These are phyloP conservation scores for Eledona agricola DNA, from an alignment of 2,888 invertebrate genomes.

Conservation along the genomic window DNA sequence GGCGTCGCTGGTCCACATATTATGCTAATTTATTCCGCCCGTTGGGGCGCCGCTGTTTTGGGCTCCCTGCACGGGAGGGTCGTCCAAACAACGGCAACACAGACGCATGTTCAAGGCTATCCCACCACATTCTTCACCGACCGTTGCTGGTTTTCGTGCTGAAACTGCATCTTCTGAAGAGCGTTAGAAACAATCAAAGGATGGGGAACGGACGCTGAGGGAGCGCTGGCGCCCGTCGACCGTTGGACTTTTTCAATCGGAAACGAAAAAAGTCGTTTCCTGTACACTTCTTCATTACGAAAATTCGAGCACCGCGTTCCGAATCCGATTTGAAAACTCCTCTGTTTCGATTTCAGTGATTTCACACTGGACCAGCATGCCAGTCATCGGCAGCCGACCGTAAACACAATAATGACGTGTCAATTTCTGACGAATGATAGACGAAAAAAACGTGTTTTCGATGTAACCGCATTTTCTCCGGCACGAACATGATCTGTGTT, in stretches of 20 bases:
- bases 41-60: slow-evolving; percentile 22
- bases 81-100: slow-evolving; percentile 28
- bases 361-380: slow-evolving; percentile 17
- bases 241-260: no score
- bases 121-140: slow-evolving; percentile 34
- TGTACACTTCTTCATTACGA: no score
- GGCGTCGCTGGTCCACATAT: slow-evolving; percentile 28
- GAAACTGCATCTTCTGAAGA: slow-evolving; percentile 14
- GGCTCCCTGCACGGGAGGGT: slow-evolving; percentile 19
- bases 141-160: slow-evolving; percentile 28
- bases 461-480: no score
- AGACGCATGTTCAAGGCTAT: slow-evolving; percentile 34
- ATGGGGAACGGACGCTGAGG: slow-evolving; percentile 14
- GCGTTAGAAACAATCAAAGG: slow-evolving; percentile 15
- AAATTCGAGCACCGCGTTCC: no score
- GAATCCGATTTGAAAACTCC: no score
- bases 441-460: no score
- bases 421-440: slow-evolving; percentile 13
- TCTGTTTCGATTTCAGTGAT: no score
- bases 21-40: slow-evolving; percentile 36
- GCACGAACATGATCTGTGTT: no score
- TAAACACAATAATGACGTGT: slow-evolving; percentile 15
- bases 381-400: slow-evolving; percentile 11
- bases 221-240: no score
- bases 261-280: no score